Evolutionary conservation across 2,888 invertebrate genomes (phyloP).

Genomic region (Ecliptopera silaceata): DNA sequence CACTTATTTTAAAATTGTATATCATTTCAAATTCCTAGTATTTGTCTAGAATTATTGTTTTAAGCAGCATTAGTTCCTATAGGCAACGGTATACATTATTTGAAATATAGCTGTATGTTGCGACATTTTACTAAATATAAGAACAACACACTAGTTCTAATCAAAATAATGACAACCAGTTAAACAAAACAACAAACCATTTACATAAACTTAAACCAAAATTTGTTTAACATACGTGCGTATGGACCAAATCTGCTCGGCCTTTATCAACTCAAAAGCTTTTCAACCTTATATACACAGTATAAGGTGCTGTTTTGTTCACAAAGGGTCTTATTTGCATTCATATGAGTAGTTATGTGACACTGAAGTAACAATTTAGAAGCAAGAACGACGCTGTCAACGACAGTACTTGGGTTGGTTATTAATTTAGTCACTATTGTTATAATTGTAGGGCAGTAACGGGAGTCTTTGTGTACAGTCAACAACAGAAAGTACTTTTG

Average conservation of each 20-base stretch:
- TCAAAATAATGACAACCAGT: slow-evolving; percentile 1
- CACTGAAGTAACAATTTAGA: slow-evolving; percentile 31
- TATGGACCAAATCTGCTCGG: slow-evolving; percentile 27
- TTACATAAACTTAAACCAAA: slow-evolving; percentile 33
- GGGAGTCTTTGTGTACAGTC: neutral
- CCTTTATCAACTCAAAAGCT: neutral
- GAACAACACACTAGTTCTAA: neutral
- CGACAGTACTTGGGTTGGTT: slow-evolving; percentile 28
- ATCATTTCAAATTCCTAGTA: too few relatives aligned
- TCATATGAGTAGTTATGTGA: slow-evolving; percentile 35
- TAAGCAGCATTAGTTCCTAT: too few relatives aligned
- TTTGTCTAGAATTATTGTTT: too few relatives aligned
- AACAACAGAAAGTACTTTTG: neutral
- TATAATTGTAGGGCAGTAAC: slow-evolving; percentile 7
- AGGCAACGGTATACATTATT: too few relatives aligned
- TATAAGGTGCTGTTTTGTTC: slow-evolving; percentile 12
- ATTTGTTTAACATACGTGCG: slow-evolving; percentile 36
- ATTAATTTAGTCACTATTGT: slow-evolving; percentile 35
- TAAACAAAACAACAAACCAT: slow-evolving; percentile 16
- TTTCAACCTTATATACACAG: neutral
- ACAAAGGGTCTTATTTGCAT: slow-evolving; percentile 32
- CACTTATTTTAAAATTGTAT: too few relatives aligned
- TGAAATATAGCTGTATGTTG: too few relatives aligned
- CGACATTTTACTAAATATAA: too few relatives aligned
- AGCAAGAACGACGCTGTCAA: slow-evolving; percentile 29